Base-by-base conservation (phyloP, 2,113 vertebrate genomes). In the Lutjanus erythropterus region DNA sequence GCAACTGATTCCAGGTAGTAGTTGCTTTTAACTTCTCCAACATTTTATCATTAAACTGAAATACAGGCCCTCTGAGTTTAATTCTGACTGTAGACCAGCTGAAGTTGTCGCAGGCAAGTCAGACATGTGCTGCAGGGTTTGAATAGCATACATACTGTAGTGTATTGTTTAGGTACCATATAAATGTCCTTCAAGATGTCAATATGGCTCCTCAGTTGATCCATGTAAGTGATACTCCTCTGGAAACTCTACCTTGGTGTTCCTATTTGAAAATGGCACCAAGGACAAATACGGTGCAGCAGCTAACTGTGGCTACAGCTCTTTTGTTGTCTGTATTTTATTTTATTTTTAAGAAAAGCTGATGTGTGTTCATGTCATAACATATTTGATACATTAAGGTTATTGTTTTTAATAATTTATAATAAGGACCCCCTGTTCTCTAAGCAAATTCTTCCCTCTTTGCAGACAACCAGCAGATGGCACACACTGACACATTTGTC, bases 391-490 rank as follows among this genome's bases (percentile, higher is more conserved):
- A 7, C 1, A 42, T 39, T 21, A 16, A 19, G 31, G 21, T 19
- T 50, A 1, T 41, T 56, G 62, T 35, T 78, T 15, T 49, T 31
- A 59, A 19, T 39, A 12, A 56, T n/a, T 42, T 42, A 44, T 55
- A 23, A 60, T 53, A 2, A n/a, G 12, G 5, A 3, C 29, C 29
- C 29, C 9, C 49, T n/a, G n/a, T n/a, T 16, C 23, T 42, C 10
- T 47, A 14, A 53, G 62, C 41, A 74, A 16, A 44, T 39, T 58
- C 6, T 31, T 50, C 42, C 23, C 6, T 35, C n/a, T 66, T 46
- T 58, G 9, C 79, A 75, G 1, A 55, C 64, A 58, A 49, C 89
- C 89, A 91, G 87, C 84, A 93, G 90, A 74, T 80, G 90, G 91
- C 88, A 77, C 21, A 78, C 66, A 55, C 12, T 41, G 39, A 79